phyloP scores from a whole-genome alignment of 2,797 vertebrate species.

The Lepus townsendii region DNA sequence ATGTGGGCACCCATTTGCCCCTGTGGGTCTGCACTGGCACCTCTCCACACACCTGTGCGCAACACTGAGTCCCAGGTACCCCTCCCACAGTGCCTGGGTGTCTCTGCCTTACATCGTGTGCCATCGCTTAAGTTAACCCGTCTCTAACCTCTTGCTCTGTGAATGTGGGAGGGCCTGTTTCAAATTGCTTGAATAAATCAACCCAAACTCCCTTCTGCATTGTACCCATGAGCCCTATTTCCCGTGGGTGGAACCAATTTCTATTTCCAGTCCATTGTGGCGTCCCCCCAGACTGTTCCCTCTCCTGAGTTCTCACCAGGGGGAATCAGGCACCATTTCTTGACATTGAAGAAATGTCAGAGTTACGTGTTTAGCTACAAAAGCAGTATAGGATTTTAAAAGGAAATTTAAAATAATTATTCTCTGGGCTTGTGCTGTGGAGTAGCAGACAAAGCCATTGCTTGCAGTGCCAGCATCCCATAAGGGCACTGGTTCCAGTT shows the following conservation, averaged over 20 bases:
- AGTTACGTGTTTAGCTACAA: slow-evolving; percentile 24
- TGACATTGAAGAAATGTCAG: background rate
- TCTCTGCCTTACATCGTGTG: background rate
- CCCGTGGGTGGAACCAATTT: background rate
- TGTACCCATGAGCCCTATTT: background rate
- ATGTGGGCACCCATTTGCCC: background rate
- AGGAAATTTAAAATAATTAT: background rate
- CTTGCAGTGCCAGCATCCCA: too few species aligned
- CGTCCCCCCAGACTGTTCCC: background rate
- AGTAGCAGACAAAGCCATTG: too few species aligned
- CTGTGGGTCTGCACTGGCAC: background rate
- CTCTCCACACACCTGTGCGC: background rate
- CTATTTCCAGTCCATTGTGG: background rate
- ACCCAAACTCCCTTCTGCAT: background rate
- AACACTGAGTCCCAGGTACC: background rate
- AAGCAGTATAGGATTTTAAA: background rate
- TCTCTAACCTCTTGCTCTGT: background rate
- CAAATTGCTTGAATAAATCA: background rate
- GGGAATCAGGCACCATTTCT: background rate
- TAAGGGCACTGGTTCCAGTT: too few species aligned
- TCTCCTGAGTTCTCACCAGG: background rate
- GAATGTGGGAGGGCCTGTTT: background rate
- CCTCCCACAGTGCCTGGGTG: background rate
- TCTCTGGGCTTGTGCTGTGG: too few species aligned
- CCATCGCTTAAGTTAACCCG: background rate